Evolutionary conservation across 2,113 vertebrate species (phyloP).

Genomic region (Machaerirhynchus nigripectus): DNA sequence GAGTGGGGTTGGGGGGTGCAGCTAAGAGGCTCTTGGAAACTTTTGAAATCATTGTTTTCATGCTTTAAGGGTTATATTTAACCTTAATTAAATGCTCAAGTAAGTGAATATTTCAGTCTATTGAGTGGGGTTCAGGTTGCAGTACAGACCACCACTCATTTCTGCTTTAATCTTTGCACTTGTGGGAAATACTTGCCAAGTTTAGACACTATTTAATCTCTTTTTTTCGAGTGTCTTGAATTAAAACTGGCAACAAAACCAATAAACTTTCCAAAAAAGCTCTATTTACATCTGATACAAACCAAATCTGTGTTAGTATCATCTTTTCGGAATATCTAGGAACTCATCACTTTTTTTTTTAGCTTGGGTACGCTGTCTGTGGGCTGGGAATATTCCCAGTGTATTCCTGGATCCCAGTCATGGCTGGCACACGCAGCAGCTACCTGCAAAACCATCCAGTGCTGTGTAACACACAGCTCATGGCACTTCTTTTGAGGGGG

Average conservation of each 20-base stretch:
- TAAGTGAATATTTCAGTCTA: slow-evolving; percentile 58
- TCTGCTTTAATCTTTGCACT: slow-evolving; percentile 53
- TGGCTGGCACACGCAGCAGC: neutral
- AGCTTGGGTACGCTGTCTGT: neutral
- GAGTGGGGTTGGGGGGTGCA: neutral
- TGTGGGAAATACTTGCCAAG: neutral
- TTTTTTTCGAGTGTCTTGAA: neutral
- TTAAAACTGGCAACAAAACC: slow-evolving; percentile 2
- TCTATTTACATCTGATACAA: neutral
- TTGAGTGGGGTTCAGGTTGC: slow-evolving; percentile 52
- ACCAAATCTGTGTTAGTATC: neutral
- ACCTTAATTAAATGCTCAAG: slow-evolving; percentile 58
- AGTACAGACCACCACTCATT: slow-evolving; percentile 29
- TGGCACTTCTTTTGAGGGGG: no score
- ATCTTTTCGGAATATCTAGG: neutral
- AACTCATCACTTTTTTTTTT: neutral
- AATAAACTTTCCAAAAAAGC: neutral
- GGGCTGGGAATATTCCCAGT: neutral
- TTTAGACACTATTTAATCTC: neutral
- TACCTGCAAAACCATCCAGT: neutral
- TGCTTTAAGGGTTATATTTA: slow-evolving; percentile 61
- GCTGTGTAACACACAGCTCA: accelerated
- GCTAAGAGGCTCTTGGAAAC: slow-evolving; percentile 48
- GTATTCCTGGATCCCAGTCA: neutral
- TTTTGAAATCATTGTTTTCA: slow-evolving; percentile 46